These are phyloP conservation scores for Oscheius sp. DNA, from an alignment of 1,140 invertebrate genomes.

Conservation along the genomic window DNA sequence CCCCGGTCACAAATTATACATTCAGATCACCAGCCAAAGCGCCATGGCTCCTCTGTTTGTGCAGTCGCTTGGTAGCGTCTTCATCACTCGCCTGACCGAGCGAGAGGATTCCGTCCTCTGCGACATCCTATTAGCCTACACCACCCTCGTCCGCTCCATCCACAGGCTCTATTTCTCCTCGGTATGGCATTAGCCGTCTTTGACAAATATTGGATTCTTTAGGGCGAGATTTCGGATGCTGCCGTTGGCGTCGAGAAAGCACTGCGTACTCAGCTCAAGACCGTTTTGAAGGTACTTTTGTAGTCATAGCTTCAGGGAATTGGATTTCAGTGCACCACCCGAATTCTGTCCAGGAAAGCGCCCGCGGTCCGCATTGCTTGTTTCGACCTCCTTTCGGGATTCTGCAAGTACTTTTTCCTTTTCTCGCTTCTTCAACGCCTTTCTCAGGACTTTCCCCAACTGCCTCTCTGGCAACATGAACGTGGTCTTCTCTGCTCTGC, in stretches of 20 bases:
- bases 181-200: neutral
- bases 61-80: constrained; percentile 85
- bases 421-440: constrained; percentile 31
- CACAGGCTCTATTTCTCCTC: constrained; percentile 61
- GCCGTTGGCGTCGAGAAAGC: neutral
- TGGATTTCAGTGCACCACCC: neutral
- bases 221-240: neutral
- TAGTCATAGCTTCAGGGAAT: neutral
- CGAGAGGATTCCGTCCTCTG: constrained; percentile 97
- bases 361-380: constrained; percentile 65
- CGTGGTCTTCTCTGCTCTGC: constrained; percentile 33
- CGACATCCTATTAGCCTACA: constrained; percentile 93
- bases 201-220: constrained; percentile 10
- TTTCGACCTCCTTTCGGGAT: too few species aligned
- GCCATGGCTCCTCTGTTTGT: constrained; percentile 80
- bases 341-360: neutral
- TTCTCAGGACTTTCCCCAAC: constrained; percentile 34
- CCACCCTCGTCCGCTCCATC: constrained; percentile 70
- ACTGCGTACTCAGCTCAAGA: too few species aligned
- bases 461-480: constrained; percentile 36
- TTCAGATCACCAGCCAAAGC: constrained; percentile 13
- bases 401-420: constrained; percentile 12
- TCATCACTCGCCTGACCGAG: constrained; percentile 85
- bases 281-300: too few species aligned
- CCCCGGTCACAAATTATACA: neutral